Base-by-base conservation (phyloP, 1,140 invertebrate genomes). In the Atta colombica region DNA sequence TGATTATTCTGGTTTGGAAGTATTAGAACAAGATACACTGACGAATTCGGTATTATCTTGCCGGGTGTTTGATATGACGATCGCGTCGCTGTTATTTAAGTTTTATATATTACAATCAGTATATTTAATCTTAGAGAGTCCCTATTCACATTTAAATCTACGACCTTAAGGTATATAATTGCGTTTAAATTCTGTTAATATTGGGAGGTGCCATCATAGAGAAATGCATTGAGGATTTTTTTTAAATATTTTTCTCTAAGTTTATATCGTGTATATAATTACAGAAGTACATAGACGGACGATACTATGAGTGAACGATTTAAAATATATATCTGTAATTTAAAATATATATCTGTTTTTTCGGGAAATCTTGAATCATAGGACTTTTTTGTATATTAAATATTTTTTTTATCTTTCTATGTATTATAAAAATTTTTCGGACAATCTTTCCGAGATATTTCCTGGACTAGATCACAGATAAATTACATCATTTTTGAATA, bases 231-330 rank as follows among this genome's bases (percentile, higher is more conserved):
- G 86, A 82, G 68, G 58, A 84, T 71, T 87, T 89, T 91, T 39
- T 90, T 31, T 89, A 2, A 86, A 49, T 85, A 87, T 89, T 91
- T 81, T 85, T 91, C 74, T 86, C 75, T 81, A 86, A 89, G 87
- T 92, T 58, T 81, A 77, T 90, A 87, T 88, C 87, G 18, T 85
- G 75, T 88, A 89, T 87, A 45, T 45, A 49, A 87, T 92, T 91
- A 77, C 78, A 88, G 86, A 92, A 87, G 81, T 86, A 87, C 84
- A 89, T 60, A 61, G 87, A 89, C 58, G 86, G 87, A 82, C 85
- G 61, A 74, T 92, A 90, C 87, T 91, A 89, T 91, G 88, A 92
- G 85, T 91, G 87, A 78, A 86, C 49, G 25, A 16, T 10, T 60
- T 58, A 7, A 10, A 61, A 12, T 58, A 7, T 31, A 55, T 18